These are phyloP conservation scores for Brachypteracias leptosomus DNA, from an alignment of 2,113 vertebrate genomes.

Conservation along the genomic window DNA sequence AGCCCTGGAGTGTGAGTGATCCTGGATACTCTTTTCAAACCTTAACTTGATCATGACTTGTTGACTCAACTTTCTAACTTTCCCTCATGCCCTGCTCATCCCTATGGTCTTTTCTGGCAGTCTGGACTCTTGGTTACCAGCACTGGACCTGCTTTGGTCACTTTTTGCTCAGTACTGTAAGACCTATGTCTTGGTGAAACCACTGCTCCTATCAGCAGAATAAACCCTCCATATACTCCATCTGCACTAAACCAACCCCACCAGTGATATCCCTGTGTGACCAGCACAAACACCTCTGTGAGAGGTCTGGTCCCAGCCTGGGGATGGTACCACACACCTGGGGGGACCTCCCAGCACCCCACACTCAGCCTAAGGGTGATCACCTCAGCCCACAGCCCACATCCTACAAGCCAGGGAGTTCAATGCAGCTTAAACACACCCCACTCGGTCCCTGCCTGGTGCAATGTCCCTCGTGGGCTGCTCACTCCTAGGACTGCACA, in stretches of 20 bases:
- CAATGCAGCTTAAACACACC: not conserved
- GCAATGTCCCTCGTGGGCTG: not conserved
- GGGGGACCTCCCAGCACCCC: too few relatives aligned
- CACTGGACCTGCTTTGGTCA: not conserved
- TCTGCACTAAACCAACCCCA: not conserved
- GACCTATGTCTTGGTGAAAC: not conserved
- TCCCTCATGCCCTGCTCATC: not conserved
- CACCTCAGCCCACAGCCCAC: not conserved
- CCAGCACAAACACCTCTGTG: not conserved
- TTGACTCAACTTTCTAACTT: not conserved
- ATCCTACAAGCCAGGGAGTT: not conserved
- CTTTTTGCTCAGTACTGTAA: not conserved
- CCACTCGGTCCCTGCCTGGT: not conserved
- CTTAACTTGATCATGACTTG: not conserved
- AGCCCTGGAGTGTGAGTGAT: not conserved
- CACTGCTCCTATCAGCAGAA: not conserved
- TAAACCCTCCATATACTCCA: not conserved
- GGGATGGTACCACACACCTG: fast-evolving
- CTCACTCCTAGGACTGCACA: not conserved
- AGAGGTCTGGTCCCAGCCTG: not conserved
- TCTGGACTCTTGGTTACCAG: not conserved
- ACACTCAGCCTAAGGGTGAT: not conserved
- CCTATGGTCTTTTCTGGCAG: not conserved
- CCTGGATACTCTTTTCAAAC: not conserved
- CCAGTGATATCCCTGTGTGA: not conserved